Percentiles rank a stretch among this genome's conserved stretches.
These are phyloP conservation scores for Phylloscopus collybita DNA, from an alignment of 2,797 vertebrate species.

Conservation along the genomic window DNA sequence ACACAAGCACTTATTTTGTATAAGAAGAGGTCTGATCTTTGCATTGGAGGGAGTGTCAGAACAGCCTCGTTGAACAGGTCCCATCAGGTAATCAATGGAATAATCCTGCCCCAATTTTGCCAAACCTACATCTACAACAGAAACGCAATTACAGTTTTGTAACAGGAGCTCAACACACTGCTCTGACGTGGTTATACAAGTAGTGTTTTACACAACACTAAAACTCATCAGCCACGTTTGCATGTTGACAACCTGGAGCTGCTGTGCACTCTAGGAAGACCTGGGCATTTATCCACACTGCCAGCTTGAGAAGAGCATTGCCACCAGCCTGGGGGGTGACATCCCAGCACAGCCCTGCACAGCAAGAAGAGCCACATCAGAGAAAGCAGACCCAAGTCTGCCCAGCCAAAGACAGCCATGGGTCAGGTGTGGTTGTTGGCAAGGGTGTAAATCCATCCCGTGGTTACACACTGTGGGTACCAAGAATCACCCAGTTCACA, in stretches of 20 bases:
- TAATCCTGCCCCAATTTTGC: constrained; percentile 29
- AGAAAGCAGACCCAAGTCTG: background rate
- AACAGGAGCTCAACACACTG: background rate
- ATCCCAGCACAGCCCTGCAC: background rate
- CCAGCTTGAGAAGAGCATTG: background rate
- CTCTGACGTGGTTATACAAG: background rate
- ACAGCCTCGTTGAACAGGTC: background rate
- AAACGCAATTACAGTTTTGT: background rate
- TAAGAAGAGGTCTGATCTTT: background rate
- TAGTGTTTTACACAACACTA: constrained; percentile 11
- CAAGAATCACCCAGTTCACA: background rate
- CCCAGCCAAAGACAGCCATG: background rate
- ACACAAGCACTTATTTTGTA: background rate
- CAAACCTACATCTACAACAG: background rate
- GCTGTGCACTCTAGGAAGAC: background rate
- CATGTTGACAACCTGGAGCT: background rate
- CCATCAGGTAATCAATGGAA: constrained; percentile 27
- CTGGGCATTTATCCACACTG: background rate
- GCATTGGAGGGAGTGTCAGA: background rate
- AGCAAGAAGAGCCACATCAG: background rate
- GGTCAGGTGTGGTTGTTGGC: rapidly evolving
- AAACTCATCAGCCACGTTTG: background rate
- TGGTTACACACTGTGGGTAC: rapidly evolving
- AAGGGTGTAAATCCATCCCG: background rate
- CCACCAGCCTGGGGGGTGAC: background rate